Percentiles rank a stretch among this genome's conserved stretches.
These are phyloP conservation scores for Rachycentron canadum DNA, from an alignment of 2,797 vertebrate species.

Conservation along the genomic window DNA sequence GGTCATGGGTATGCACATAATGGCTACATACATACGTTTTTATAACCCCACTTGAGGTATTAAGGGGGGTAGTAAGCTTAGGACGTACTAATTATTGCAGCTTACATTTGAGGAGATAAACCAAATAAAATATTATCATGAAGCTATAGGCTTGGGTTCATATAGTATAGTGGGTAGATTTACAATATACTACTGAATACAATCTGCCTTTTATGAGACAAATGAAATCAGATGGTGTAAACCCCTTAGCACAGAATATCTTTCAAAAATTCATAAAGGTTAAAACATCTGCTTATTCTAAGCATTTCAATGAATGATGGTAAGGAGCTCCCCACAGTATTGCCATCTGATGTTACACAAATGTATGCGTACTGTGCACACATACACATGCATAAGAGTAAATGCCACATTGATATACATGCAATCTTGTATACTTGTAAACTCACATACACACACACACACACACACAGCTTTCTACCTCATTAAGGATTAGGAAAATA, in stretches of 20 bases:
- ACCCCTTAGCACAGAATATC: constrained; percentile 70
- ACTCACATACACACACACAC: too few species aligned
- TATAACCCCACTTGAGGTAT: not conserved
- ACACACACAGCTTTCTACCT: too few species aligned
- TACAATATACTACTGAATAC: constrained; percentile 21
- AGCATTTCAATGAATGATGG: constrained; percentile 71
- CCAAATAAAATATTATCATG: not conserved
- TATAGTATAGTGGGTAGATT: constrained; percentile 13
- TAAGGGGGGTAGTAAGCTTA: not conserved
- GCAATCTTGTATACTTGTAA: too few species aligned
- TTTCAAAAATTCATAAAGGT: constrained; percentile 83
- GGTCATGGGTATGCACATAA: not conserved
- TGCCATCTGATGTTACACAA: constrained; percentile 63
- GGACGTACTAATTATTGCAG: not conserved
- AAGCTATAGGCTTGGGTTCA: constrained; percentile 11
- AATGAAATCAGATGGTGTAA: constrained; percentile 76
- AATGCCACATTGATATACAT: too few species aligned
- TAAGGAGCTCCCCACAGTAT: constrained; percentile 63
- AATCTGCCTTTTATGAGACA: constrained; percentile 64
- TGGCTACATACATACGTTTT: not conserved
- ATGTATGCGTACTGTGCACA: constrained; percentile 43
- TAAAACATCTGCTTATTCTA: constrained; percentile 83
- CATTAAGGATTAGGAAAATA: too few species aligned
- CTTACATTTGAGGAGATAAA: not conserved
- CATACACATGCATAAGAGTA: constrained; percentile 11